Conservation (phyloP, 2,888 invertebrate species). For the Dendrolimus houi region DNA sequence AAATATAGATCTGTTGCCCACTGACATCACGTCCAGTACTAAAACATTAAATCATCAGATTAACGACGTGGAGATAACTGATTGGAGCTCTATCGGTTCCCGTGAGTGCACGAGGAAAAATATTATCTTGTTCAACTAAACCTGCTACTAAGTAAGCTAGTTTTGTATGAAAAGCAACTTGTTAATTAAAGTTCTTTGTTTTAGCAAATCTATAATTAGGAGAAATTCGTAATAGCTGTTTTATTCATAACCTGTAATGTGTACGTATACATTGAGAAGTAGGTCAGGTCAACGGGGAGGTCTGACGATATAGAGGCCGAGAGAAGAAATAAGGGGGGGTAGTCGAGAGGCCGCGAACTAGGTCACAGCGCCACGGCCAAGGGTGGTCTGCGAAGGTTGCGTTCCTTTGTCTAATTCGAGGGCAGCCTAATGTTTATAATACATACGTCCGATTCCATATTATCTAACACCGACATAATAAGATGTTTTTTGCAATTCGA, state of each 20-base stretch:
- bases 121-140: too few species aligned
- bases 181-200: too few species aligned
- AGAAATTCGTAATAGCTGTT: neutral
- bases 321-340: conserved; percentile 19
- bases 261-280: conserved; percentile 54
- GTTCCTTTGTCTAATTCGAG: conserved; percentile 44
- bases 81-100: neutral
- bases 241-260: conserved; percentile 29
- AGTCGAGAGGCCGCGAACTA: conserved; percentile 41
- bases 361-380: conserved; percentile 71
- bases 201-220: too few species aligned
- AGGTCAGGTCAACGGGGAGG: conserved; percentile 52
- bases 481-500: too few species aligned
- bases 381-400: conserved; percentile 68
- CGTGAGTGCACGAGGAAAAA: too few species aligned
- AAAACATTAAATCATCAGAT: neutral
- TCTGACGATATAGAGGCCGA: conserved; percentile 19
- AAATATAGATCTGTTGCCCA: conserved; percentile 11
- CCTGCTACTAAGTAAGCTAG: too few species aligned
- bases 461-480: too few species aligned
- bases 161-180: too few species aligned
- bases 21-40: conserved; percentile 1
- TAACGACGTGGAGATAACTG: neutral
- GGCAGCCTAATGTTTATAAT: conserved; percentile 8
- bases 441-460: neutral